Base-by-base conservation (phyloP, 2,113 vertebrate genomes). In the Oenanthe oenanthe region DNA sequence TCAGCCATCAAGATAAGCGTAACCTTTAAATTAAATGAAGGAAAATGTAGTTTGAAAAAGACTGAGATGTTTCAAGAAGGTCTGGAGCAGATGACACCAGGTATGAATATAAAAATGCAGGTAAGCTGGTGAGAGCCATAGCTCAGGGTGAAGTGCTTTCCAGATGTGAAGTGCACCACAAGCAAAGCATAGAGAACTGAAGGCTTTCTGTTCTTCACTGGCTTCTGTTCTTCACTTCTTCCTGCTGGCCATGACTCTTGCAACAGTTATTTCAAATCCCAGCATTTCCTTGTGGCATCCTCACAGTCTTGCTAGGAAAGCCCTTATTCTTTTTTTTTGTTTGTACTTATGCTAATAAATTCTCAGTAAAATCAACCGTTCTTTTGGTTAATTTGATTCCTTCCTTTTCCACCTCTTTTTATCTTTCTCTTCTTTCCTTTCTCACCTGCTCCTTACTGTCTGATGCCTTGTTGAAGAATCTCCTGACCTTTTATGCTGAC, bases 21-120 rank as follows among this genome's bases (percentile, higher is more conserved):
- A 95, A 99, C 99, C 38, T 99, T 99, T 98, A 99, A 98, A 94
- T 98, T 99, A 93, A 98, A 98, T 95, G 98, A 98, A 77, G 97
- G 98, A 89, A 99, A 98, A 97, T 99, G 99, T 98, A 98, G 98
- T 96, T 98, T 99, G 96, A 99, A 98, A 97, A 98, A 98, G 92
- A 98, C 98, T 93, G 98, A 99, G 95, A 98, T 98, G 97, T 98
- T 99, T 94, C 98, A 98, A 42, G 98, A 98, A 95, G 97, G 97
- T 93, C 97, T 98, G 75, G 98, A 98, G 97, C 92, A 97, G 32
- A 97, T 97, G 58, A 97, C 98, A 80, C 98, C 98, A 99, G 99
- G 99, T 99, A 99, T 86, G 97, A 66, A 92, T 79, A 54, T n/a
- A 62, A 84, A 78, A 71, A 58, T 63, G 12, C 43, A 76, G 81